Base-by-base conservation (phyloP, 2,888 invertebrate species). In the Siphlonurus alternatus region DNA sequence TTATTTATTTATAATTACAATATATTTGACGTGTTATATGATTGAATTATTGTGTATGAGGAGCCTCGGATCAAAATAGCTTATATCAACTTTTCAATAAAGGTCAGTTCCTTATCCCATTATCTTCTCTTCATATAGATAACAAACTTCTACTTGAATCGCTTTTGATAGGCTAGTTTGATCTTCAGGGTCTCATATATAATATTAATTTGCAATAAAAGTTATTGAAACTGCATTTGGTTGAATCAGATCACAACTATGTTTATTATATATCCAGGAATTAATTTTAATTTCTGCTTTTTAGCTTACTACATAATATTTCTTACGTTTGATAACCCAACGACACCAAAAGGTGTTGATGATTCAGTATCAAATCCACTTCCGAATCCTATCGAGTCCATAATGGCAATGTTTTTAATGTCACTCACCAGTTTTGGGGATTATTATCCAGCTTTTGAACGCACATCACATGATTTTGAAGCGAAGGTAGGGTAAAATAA, bases 391-490 rank as follows among this genome's bases (percentile, higher is more conserved):
- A 87, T 90, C 78, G 97, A 97, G 76, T 92, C 95, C 19, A 84
- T 97, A 51, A 93, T 98, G 83, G 94, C 94, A 0, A 96, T 98
- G 93, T 98, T 98, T 75, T 83, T 98, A 64, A 97, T 98, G 93
- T 98, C 97, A 0, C 81, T 98, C 71, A 94, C 96, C 1, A 95
- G 95, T 70, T 97, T 98, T 75, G 94, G 92, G 0, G 93, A 94
- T 73, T 94, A 96, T 74, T 98, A 93, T 72, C 85, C 86, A 38
- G 91, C 93, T 0, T 93, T 97, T 74, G 89, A 89, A 68, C 83
- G 87, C 69, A 93, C 95, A 0, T 87, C 89, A 71, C 91, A 95
- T 74, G 91, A 91, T 74, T 83, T 85, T 67, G 88, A 91, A 72
- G 93, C 92, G 18, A 95, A 95, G 82, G 91, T 91, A 79, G 72